phyloP scores from a whole-genome alignment of 2,797 vertebrate genomes.

The Poliocrania exsul region DNA sequence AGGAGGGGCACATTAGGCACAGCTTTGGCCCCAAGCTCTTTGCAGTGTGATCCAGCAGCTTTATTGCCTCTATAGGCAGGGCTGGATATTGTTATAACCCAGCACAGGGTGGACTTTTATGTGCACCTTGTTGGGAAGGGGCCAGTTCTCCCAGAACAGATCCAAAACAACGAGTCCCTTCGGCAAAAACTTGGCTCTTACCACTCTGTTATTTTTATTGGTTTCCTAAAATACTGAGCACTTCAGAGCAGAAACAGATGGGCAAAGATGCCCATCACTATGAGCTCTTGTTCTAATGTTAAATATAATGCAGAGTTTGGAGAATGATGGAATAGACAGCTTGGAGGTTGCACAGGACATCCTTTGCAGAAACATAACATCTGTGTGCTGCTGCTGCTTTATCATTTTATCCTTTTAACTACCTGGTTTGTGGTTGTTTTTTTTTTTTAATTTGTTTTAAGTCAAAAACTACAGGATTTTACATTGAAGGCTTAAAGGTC shows the following conservation, averaged over 20 bases:
- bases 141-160: not conserved
- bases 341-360: slow-evolving; percentile 12
- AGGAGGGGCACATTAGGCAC: not conserved
- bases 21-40: not conserved
- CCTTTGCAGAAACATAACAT: not conserved
- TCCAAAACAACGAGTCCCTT: not conserved
- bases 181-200: not conserved
- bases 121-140: not conserved
- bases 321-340: not conserved
- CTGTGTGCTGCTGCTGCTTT: not conserved
- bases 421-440: not conserved
- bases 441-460: not conserved
- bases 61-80: not conserved
- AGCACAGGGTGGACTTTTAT: not conserved
- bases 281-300: slow-evolving; percentile 23
- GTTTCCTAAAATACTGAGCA: slow-evolving; percentile 48
- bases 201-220: slow-evolving; percentile 30
- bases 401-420: not conserved
- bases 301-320: not conserved
- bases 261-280: not conserved
- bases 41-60: not conserved
- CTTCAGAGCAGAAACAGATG: slow-evolving; percentile 51
- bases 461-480: slow-evolving; percentile 26
- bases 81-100: not conserved
- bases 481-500: slow-evolving; percentile 36